Evolutionary conservation across 1,140 invertebrate genomes (phyloP).

Genomic region (Hesperophylax magnus): DNA sequence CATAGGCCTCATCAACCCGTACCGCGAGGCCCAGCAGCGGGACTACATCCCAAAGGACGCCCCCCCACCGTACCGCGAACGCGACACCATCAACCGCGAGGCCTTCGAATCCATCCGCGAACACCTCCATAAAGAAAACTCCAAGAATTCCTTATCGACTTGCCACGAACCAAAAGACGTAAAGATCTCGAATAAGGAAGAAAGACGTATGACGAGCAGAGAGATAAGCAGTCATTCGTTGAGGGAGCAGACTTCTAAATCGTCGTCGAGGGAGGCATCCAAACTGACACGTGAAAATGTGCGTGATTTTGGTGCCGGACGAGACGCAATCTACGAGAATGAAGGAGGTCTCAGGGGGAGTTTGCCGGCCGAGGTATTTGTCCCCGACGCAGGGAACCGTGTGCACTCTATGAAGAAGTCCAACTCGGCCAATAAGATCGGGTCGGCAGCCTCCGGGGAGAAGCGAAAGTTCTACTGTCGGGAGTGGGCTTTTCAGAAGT

Average conservation of each 20-base stretch:
- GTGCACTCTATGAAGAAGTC: slow-evolving; percentile 65
- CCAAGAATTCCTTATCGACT: not conserved
- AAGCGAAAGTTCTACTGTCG: slow-evolving; percentile 72
- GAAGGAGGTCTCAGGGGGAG: slow-evolving; percentile 50
- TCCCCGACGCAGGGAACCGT: slow-evolving; percentile 60
- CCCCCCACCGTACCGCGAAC: slow-evolving; percentile 14
- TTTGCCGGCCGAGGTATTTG: slow-evolving; percentile 45
- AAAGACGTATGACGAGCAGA: not conserved
- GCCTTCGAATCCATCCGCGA: slow-evolving; percentile 20
- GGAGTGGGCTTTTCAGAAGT: slow-evolving; percentile 96
- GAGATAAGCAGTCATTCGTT: slow-evolving; percentile 22
- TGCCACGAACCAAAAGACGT: slow-evolving; percentile 31
- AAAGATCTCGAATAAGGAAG: slow-evolving; percentile 4
- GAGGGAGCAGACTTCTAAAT: not conserved
- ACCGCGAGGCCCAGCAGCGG: slow-evolving; percentile 32
- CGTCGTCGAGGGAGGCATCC: not conserved
- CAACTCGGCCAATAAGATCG: slow-evolving; percentile 63
- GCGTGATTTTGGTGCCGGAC: slow-evolving; percentile 48
- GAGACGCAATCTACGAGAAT: slow-evolving; percentile 54
- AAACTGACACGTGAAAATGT: slow-evolving; percentile 32
- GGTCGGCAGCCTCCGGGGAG: slow-evolving; percentile 60
- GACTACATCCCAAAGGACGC: slow-evolving; percentile 41
- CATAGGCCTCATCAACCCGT: slow-evolving; percentile 55
- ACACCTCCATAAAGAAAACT: slow-evolving; percentile 26
- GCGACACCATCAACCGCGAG: slow-evolving; percentile 1